These are phyloP conservation scores for Crocallis elinguaria DNA, from an alignment of 2,888 invertebrate genomes.

Conservation along the genomic window DNA sequence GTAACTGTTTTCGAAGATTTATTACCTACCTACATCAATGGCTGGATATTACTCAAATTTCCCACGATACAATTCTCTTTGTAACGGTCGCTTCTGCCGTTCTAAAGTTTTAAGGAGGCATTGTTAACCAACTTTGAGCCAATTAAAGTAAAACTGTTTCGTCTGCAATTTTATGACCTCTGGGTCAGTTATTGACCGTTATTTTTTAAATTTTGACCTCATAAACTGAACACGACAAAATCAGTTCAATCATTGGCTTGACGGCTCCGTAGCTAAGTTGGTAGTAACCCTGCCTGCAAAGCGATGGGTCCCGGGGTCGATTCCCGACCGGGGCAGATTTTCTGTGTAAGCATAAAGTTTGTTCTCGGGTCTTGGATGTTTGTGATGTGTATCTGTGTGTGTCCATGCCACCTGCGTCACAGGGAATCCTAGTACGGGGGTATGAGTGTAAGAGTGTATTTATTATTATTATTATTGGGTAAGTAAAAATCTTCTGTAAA, in stretches of 20 bases:
- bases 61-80: slow-evolving; percentile 35
- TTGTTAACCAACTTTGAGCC: slow-evolving; percentile 36
- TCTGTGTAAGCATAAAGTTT: too few species aligned
- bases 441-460: slow-evolving; percentile 21
- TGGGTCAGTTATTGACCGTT: slow-evolving; percentile 35
- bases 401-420: too few species aligned
- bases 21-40: slow-evolving; percentile 21
- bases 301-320: too few species aligned
- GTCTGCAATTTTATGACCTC: slow-evolving; percentile 26
- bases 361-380: too few species aligned
- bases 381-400: too few species aligned
- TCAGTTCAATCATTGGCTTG: background rate
- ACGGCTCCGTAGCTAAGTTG: too few species aligned
- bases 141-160: slow-evolving; percentile 38
- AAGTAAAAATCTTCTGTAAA: slow-evolving; percentile 19
- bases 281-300: too few species aligned
- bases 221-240: slow-evolving; percentile 7
- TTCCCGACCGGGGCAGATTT: too few species aligned
- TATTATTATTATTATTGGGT: slow-evolving; percentile 19
- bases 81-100: slow-evolving; percentile 35
- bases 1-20: slow-evolving; percentile 24
- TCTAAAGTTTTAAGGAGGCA: slow-evolving; percentile 34
- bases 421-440: too few species aligned
- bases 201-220: slow-evolving; percentile 13
- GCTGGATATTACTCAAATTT: slow-evolving; percentile 24